Conservation (phyloP, 2,797 vertebrate species). For the Rhinella marina region DNA sequence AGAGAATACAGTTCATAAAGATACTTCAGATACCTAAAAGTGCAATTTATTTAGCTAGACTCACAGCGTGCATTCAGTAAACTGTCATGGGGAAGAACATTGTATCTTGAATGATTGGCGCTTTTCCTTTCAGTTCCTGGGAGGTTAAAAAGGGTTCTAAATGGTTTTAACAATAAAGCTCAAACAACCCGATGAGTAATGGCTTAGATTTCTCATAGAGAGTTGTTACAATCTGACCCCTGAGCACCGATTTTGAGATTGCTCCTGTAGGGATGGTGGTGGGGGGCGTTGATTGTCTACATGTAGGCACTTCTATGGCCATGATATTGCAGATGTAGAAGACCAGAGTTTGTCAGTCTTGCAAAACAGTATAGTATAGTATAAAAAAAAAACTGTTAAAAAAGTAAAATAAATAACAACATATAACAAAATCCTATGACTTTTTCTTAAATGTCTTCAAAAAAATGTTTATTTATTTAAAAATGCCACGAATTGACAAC, state of each 20-base stretch:
- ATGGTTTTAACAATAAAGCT: conserved; percentile 4
- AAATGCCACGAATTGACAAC: too few relatives aligned
- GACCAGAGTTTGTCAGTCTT: not conserved
- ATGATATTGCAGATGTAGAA: not conserved
- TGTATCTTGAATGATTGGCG: conserved; percentile 9
- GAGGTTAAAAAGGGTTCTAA: not conserved
- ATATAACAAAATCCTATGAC: not conserved
- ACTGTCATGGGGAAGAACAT: conserved; percentile 32
- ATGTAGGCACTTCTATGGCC: not conserved
- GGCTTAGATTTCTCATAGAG: not conserved
- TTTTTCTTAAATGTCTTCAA: not conserved
- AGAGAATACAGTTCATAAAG: conserved; percentile 36
- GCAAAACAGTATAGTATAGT: not conserved
- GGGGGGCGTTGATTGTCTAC: not conserved
- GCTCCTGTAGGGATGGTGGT: not conserved
- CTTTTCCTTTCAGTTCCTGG: conserved; percentile 21
- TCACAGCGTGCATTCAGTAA: conserved; percentile 26
- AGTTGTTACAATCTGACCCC: conserved; percentile 12
- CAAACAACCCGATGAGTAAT: not conserved
- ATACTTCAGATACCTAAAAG: conserved; percentile 41
- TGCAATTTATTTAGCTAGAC: conserved; percentile 40
- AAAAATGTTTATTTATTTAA: not conserved
- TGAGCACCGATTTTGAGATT: not conserved
- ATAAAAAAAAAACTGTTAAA: not conserved
- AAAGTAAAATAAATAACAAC: too few relatives aligned